These are phyloP conservation scores for Callocephalon fimbriatum DNA, from an alignment of 2,113 vertebrate species.

Conservation along the genomic window DNA sequence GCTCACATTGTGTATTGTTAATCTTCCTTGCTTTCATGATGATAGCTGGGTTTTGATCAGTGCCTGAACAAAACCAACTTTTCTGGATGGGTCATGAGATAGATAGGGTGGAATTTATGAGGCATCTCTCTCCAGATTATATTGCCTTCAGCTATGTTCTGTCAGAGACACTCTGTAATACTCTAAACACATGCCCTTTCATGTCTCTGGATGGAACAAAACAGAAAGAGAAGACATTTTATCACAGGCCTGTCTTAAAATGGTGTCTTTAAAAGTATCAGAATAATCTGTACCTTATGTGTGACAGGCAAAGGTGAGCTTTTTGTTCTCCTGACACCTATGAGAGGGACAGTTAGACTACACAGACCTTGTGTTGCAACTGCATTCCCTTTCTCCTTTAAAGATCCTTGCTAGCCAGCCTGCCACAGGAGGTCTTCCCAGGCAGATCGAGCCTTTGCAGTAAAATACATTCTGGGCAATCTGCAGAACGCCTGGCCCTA, in stretches of 20 bases:
- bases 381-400: neutral
- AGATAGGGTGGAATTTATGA: conserved; percentile 39
- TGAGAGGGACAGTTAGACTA: neutral
- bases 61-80: conserved; percentile 4
- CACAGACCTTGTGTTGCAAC: neutral
- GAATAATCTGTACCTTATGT: neutral
- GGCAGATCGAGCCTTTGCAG: neutral
- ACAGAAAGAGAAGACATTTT: neutral
- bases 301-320: neutral
- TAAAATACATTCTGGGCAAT: neutral
- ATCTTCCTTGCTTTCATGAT: neutral
- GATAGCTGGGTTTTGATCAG: neutral
- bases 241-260: neutral
- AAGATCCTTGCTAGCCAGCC: neutral
- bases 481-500: neutral
- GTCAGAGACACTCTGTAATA: conserved; percentile 20
- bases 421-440: neutral
- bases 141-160: conserved; percentile 36
- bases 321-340: neutral
- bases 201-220: neutral
- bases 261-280: neutral
- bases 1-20: neutral
- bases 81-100: neutral
- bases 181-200: conserved; percentile 39
- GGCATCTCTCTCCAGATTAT: conserved; percentile 35